Conservation (phyloP, 2,888 invertebrate genomes). For the Mythimna albipuncta region DNA sequence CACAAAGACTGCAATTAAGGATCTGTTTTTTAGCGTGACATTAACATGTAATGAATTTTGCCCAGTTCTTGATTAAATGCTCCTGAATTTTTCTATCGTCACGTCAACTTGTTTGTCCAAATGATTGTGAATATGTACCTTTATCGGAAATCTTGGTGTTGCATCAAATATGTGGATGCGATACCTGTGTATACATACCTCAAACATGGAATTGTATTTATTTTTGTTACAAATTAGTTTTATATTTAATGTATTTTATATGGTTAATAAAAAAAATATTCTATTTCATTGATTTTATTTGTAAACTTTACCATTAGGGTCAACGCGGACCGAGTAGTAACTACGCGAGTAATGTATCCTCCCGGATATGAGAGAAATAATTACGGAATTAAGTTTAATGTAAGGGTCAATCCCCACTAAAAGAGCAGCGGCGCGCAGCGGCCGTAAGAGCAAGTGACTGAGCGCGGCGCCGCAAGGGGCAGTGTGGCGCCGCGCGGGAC, state of each 20-base stretch:
- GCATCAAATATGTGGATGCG: conserved; percentile 34
- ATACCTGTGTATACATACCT: conserved; percentile 68
- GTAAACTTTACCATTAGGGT: not conserved
- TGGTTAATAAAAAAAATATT: conserved; percentile 71
- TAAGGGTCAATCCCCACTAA: too few relatives aligned
- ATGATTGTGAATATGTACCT: not conserved
- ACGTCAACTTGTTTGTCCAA: not conserved
- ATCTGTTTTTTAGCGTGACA: not conserved
- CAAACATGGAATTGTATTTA: conserved; percentile 74
- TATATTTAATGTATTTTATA: conserved; percentile 72
- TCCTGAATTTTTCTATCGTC: not conserved
- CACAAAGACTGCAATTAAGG: not conserved
- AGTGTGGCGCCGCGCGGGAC: too few relatives aligned
- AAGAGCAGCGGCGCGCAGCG: too few relatives aligned
- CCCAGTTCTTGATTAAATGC: not conserved
- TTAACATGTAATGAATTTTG: not conserved
- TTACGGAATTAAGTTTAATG: too few relatives aligned
- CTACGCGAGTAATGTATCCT: not conserved
- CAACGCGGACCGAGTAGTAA: too few relatives aligned
- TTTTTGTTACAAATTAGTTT: conserved; percentile 74
- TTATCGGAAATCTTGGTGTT: conserved; percentile 26
- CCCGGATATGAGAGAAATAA: too few relatives aligned
- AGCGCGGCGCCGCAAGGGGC: too few relatives aligned
- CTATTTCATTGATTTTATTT: conserved; percentile 23
- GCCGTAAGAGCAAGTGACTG: too few relatives aligned